Evolutionary conservation across 1,140 invertebrate genomes (phyloP).

Genomic region (Alviniconcha marisindica): DNA sequence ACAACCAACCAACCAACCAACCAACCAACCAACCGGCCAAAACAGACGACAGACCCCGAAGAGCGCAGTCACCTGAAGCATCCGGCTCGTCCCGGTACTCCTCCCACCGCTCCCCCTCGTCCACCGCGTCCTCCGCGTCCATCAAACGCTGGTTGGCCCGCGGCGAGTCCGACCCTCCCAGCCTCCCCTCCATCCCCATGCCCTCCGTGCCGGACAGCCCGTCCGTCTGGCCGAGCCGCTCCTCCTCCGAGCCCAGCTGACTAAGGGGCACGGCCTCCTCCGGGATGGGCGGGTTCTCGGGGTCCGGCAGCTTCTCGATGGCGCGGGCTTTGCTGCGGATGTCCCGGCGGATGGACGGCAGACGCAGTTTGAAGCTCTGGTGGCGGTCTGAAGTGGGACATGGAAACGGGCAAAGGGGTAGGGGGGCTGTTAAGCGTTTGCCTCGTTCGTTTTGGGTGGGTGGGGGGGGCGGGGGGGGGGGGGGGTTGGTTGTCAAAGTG

Average conservation of each 20-base stretch:
- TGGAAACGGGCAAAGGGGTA: conserved; percentile 32
- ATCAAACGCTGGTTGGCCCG: neutral
- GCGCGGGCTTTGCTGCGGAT: conserved; percentile 55
- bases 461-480: neutral
- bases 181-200: neutral
- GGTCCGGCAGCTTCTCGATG: conserved; percentile 53
- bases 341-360: conserved; percentile 72
- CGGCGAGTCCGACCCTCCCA: neutral
- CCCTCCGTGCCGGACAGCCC: neutral
- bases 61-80: too few relatives aligned
- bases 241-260: conserved; percentile 51
- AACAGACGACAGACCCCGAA: too few relatives aligned
- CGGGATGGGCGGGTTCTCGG: conserved; percentile 65
- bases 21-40: too few relatives aligned
- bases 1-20: too few relatives aligned
- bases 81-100: conserved; percentile 19
- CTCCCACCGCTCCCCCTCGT: conserved; percentile 21
- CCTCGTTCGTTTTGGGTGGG: neutral
- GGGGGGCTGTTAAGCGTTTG: neutral
- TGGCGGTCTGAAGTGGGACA: conserved; percentile 65
- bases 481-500: neutral
- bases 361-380: conserved; percentile 71
- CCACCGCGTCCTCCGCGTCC: neutral
- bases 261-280: conserved; percentile 68
- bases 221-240: neutral